Base-by-base conservation (phyloP, 2,113 vertebrate genomes). In the Mormoops blainvillei region DNA sequence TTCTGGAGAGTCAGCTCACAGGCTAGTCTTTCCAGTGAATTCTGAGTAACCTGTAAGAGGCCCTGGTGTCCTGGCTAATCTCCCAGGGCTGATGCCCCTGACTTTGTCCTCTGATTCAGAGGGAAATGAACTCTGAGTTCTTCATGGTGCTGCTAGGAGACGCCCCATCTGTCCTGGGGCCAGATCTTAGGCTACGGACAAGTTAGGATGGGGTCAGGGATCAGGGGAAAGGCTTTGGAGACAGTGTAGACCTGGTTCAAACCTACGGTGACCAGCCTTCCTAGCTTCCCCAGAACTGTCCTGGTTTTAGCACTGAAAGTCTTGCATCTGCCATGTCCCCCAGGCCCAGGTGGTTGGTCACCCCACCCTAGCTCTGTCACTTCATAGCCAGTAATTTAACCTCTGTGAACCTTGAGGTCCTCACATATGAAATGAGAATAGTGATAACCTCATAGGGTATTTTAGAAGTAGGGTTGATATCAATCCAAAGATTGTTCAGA, bases 71-170 rank as follows among this genome's bases (percentile, higher is more conserved):
- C 84, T 20, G 45, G 50, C 41, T 77, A 43, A 36, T 61, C 63
- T 89, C 38, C 3, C 16, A 33, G 54, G 78, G 73, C 33, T 15
- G 41, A 78, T 12, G 1, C 65, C 70, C 22, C 45, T 93, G 68
- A 85, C 86, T 89, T 36, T 68, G 56, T 52, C 58, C 33, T 95
- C 80, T 95, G 92, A 92, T 87, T 92, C 92, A 89, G 7, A 91
- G 22, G 24, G 38, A 87, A 43, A 58, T 38, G 26, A 54, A 48
- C 24, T 61, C 65, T 61, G n/a, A 2, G 5, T n/a, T 63, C 81
- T 48, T 63, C 58, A 26, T 13, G 22, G 16, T 20, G 19, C 33
- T 92, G 61, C 81, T 65, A 52, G 7, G 19, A 22, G 82, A 48
- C 45, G 38, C 7, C 24, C 4, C 5, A 7, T 73, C 33, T 89